These are phyloP conservation scores for Poeciliopsis paucimaculata DNA, from an alignment of 2,797 vertebrate genomes.

Conservation along the genomic window DNA sequence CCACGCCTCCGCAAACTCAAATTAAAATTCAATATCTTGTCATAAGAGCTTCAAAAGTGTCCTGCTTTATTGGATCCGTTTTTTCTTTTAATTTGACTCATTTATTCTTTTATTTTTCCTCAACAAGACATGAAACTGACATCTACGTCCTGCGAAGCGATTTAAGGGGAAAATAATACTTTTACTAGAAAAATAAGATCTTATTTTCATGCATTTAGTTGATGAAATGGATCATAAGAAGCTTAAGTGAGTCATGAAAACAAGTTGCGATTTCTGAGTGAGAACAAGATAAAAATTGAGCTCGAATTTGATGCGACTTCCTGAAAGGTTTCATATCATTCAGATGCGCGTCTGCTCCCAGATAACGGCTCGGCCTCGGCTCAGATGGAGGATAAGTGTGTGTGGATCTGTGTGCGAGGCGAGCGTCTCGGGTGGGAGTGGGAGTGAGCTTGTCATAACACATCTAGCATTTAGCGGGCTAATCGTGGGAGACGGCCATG, in stretches of 20 bases:
- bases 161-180: slow-evolving; percentile 25
- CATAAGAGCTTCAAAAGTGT: slow-evolving; percentile 72
- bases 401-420: slow-evolving; percentile 27
- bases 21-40: slow-evolving; percentile 79
- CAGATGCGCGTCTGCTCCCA: slow-evolving; percentile 28
- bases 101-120: slow-evolving; percentile 37
- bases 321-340: slow-evolving; percentile 42
- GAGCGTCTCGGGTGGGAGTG: slow-evolving; percentile 49
- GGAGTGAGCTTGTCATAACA: slow-evolving; percentile 77
- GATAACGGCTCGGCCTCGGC: slow-evolving; percentile 48
- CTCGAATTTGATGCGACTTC: slow-evolving; percentile 28
- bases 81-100: slow-evolving; percentile 50
- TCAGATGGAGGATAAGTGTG: slow-evolving; percentile 49
- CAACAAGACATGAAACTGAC: slow-evolving; percentile 29
- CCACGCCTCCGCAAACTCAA: slow-evolving; percentile 73
- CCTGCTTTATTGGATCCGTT: slow-evolving; percentile 52
- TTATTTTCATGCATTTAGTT: background rate
- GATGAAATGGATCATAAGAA: slow-evolving; percentile 42
- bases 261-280: slow-evolving; percentile 31
- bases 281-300: slow-evolving; percentile 30
- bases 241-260: slow-evolving; percentile 67
- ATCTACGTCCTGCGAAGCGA: slow-evolving; percentile 9
- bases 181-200: background rate
- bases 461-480: slow-evolving; percentile 68
- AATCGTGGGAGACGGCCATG: slow-evolving; percentile 73